Base-by-base conservation (phyloP, 2,888 invertebrate species). In the Abscondita cerata region DNA sequence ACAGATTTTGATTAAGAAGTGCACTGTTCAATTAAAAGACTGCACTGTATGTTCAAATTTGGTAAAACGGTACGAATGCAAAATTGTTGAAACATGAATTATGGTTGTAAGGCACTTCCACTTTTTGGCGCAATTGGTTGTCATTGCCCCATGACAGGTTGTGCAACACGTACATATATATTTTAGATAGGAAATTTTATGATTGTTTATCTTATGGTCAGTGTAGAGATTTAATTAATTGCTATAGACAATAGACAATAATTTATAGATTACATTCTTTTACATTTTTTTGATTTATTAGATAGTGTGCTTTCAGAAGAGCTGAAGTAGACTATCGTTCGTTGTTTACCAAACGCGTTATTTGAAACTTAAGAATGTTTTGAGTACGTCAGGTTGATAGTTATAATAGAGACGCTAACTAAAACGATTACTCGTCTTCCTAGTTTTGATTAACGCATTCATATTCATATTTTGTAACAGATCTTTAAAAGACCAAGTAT, bases 191-290 rank as follows among this genome's bases (percentile, higher is more conserved):
- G 4, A 18, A 20, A n/a, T 40, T 51, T 46, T 16, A 51, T 46
- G 31, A 56, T 48, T 48, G 18, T 44, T 44, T 44, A 18, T 19
- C 16, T 44, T 44, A 19, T 44, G 44, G 44, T 44, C 44, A 44
- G 19, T 11, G 18, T 18, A 44, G 44, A 18, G 38, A 38, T 50
- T 13, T 18, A 50, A 48, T 56, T 19, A 33, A 52, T 59, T 59
- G 58, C 58, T 59, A 52, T 59, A 59, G 52, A 59, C 58, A 59
- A 59, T 59, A 59, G 58, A 59, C 58, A 59, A 59, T 59, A 59
- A 59, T 44, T 20, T 52, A 40, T 31, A 59, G 44, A 18, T 44
- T 44, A 18, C 18, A 18, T 44, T 8, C 31, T 4, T 31, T 41
- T n/a, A n/a, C 36, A 40, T 6, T 41, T 44, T 13, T 59, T 52